A percentile compares a stretch with the other conserved stretches of the same genome.
phyloP scores from a whole-genome alignment of 2,797 vertebrate genomes.

The Xenentodon cancila region DNA sequence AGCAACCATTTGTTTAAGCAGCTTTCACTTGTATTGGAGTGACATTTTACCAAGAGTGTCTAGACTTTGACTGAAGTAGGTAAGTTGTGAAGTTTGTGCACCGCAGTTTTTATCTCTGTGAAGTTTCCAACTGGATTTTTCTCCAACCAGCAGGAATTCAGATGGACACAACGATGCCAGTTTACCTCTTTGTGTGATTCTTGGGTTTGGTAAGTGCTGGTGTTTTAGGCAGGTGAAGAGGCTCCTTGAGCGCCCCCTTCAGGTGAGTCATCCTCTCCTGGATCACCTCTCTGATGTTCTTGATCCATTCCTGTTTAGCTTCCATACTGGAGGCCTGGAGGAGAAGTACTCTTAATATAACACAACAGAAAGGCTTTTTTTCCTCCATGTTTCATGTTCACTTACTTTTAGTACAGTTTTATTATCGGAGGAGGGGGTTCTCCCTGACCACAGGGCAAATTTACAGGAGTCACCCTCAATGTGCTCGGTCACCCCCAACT shows the following conservation, averaged over 20 bases:
- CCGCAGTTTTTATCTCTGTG: too few relatives aligned
- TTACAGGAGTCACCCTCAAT: conserved; percentile 98
- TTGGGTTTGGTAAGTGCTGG: conserved; percentile 88
- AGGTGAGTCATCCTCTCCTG: conserved; percentile 98
- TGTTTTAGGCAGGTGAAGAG: conserved; percentile 94
- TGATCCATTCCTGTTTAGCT: conserved; percentile 99
- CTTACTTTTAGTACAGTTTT: conserved; percentile 96
- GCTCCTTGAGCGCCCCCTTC: conserved; percentile 97
- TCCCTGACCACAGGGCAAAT: conserved; percentile 97
- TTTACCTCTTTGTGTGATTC: conserved; percentile 92
- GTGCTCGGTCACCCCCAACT: conserved; percentile 96
- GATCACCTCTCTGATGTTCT: conserved; percentile 97
- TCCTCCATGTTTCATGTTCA: accelerated
- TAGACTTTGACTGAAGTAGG: too few relatives aligned
- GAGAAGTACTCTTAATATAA: neutral
- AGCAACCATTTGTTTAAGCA: too few relatives aligned
- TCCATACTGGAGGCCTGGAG: conserved; percentile 93
- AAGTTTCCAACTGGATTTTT: too few relatives aligned
- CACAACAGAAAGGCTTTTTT: neutral
- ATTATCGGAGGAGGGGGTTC: conserved; percentile 97
- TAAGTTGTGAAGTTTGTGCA: too few relatives aligned
- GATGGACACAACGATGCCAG: neutral
- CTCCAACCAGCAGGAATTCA: neutral
- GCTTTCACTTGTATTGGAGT: too few relatives aligned
- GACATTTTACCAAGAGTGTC: too few relatives aligned